Percentiles rank a stretch among this genome's conserved stretches.
Evolutionary conservation across 2,113 vertebrate species (phyloP).

Genomic region (Thalassarche chlororhynchos): DNA sequence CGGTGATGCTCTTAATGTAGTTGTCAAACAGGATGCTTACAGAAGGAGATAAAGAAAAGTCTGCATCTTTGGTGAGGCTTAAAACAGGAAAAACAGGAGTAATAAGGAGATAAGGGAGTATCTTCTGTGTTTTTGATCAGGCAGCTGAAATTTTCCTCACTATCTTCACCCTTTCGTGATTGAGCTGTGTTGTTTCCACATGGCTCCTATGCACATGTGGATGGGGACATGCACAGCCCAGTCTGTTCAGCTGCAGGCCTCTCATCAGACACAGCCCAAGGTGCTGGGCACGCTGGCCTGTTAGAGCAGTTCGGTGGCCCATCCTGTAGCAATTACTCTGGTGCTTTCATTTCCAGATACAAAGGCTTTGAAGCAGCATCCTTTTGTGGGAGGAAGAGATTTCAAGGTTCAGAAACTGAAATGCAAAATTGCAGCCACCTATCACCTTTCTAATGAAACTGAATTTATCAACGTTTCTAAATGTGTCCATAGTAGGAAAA

Average conservation of each 20-base stretch:
- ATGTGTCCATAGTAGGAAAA: not conserved
- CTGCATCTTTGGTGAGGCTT: not conserved
- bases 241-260: conserved; percentile 43
- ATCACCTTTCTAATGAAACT: not conserved
- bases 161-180: conserved; percentile 34
- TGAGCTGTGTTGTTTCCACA: conserved; percentile 63
- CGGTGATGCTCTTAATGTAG: not conserved
- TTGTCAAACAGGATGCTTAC: not conserved
- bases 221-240: not conserved
- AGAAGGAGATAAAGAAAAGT: not conserved
- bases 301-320: not conserved
- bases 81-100: not conserved
- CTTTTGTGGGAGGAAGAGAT: not conserved
- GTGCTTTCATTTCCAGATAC: not conserved
- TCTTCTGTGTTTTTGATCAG: not conserved
- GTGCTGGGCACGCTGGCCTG: not conserved
- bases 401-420: conserved; percentile 1
- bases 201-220: not conserved
- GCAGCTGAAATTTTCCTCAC: not conserved
- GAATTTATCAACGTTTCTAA: not conserved
- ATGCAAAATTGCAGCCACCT: not conserved
- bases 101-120: not conserved
- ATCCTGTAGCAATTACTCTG: not conserved
- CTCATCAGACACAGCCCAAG: not conserved
- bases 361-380: not conserved